These are phyloP conservation scores for Conchocele bisecta DNA, from an alignment of 2,888 invertebrate species.

Conservation along the genomic window DNA sequence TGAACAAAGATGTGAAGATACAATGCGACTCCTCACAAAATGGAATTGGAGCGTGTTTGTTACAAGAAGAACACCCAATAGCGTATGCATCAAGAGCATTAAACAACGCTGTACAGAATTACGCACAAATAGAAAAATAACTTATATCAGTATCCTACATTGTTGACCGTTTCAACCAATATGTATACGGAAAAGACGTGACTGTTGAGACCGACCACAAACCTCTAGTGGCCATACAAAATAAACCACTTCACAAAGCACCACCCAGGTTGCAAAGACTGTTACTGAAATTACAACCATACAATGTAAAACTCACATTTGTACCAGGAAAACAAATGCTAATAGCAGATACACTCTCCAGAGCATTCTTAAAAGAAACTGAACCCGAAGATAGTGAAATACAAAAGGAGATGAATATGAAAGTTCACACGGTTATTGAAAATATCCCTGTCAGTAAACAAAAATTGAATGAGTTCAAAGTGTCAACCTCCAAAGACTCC, in stretches of 20 bases:
- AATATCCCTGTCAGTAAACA: slow-evolving; percentile 1
- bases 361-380: slow-evolving; percentile 23
- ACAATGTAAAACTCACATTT: slow-evolving; percentile 33
- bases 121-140: no score
- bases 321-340: slow-evolving; percentile 47
- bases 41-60: no score
- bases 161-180: slow-evolving; percentile 51
- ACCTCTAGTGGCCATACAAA: slow-evolving; percentile 45
- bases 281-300: slow-evolving; percentile 44
- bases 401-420: slow-evolving; percentile 16
- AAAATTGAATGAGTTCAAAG: not conserved
- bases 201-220: slow-evolving; percentile 52
- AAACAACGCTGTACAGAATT: no score
- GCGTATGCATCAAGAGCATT: no score
- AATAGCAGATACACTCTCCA: slow-evolving; percentile 47
- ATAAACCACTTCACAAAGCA: slow-evolving; percentile 45
- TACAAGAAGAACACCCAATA: no score
- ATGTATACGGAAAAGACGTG: slow-evolving; percentile 34
- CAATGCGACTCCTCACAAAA: no score
- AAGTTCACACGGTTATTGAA: slow-evolving; percentile 15
- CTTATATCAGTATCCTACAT: no score
- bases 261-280: slow-evolving; percentile 54
- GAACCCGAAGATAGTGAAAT: not conserved
- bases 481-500: slow-evolving; percentile 1
- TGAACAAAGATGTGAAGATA: not conserved